Evolutionary conservation across 2,113 vertebrate species (phyloP), one percentile per base, ranked within the genome.

Genomic region (Calyptomena viridis): DNA sequence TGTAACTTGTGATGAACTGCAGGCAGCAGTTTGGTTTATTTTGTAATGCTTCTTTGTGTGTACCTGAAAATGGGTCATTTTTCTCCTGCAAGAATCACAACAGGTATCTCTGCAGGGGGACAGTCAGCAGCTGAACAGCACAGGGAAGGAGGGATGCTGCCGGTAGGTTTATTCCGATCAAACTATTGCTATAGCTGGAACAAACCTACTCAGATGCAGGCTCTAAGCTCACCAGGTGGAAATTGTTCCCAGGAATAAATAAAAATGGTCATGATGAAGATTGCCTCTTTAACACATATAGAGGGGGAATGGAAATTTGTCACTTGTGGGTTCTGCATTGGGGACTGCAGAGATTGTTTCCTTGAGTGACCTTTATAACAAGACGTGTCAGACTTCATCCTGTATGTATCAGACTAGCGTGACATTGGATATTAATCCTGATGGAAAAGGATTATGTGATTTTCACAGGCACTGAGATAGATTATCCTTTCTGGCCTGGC

Each of bases 41-140:
- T 95, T 85, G 82, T 90, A 90, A 84, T 95, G 90, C 92, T 93
- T 82, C 95, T 95, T 97, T 96, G 86, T 72, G 79, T 96, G 95
- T 93, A 90, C 95, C 92, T 94, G 96, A 95, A 97, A 97, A 96
- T 93, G 94, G 92, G 92, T 95, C 89, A 96, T 97, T 97, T 97
- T 97, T 97, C 93, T 97, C 92, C 78, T 84, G 72, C 72, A 94
- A 90, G 93, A 96, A 97, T 95, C 94, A 75, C 97, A 96, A 94
- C 94, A 89, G 96, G 94, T 96, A 92, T 96, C 94, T 97, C 94
- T 84, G 77, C 94, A 89, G 91, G 96, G 94, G 73, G 47, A 91
- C 87, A 82, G 77, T 37, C 66, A 90, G 89, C 55, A 81, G 85
- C 59, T 85, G 75, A 92, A 78, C 60, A 11, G 8, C 46, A 47